Evolutionary conservation across 2,888 invertebrate genomes (phyloP).

Genomic region (Drosophila mulleri): DNA sequence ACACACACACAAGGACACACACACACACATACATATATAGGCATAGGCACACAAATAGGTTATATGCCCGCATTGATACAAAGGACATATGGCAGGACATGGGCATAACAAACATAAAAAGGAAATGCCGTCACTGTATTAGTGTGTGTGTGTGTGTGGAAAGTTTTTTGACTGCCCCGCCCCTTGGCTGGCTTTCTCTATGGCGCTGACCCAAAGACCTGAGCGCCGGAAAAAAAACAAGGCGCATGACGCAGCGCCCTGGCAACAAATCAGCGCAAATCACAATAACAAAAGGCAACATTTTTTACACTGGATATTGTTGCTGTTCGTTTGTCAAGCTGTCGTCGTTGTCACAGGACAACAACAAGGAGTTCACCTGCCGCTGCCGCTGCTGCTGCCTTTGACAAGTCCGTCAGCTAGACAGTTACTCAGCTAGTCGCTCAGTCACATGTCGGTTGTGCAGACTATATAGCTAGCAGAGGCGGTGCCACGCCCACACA

Average conservation of each 20-base stretch:
- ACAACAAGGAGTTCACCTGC: conserved; percentile 37
- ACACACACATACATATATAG: conserved; percentile 8
- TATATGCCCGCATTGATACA: conserved; percentile 54
- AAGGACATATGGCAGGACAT: conserved; percentile 72
- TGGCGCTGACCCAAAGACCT: conserved; percentile 68
- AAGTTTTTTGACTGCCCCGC: conserved; percentile 26
- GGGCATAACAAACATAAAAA: conserved; percentile 49
- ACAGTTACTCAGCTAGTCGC: conserved; percentile 40
- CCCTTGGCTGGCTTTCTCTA: neutral
- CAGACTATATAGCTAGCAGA: neutral
- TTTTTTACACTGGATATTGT: conserved; percentile 6
- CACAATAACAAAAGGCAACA: conserved; percentile 60
- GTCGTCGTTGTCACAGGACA: conserved; percentile 16
- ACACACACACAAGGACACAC: conserved; percentile 26
- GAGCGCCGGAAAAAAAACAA: conserved; percentile 60
- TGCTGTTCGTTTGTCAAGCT: conserved; percentile 56
- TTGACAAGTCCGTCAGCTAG: conserved; percentile 44
- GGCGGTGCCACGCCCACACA: conserved; percentile 6
- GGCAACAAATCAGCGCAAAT: conserved; percentile 79
- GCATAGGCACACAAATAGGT: conserved; percentile 22
- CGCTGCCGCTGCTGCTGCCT: conserved; percentile 23
- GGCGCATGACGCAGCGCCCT: conserved; percentile 62
- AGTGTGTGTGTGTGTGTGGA: conserved; percentile 26
- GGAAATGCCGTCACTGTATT: conserved; percentile 30
- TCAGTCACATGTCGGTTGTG: conserved; percentile 16